Base-by-base conservation (phyloP, 2,797 vertebrate species). In the Pseudopleuronectes americanus region DNA sequence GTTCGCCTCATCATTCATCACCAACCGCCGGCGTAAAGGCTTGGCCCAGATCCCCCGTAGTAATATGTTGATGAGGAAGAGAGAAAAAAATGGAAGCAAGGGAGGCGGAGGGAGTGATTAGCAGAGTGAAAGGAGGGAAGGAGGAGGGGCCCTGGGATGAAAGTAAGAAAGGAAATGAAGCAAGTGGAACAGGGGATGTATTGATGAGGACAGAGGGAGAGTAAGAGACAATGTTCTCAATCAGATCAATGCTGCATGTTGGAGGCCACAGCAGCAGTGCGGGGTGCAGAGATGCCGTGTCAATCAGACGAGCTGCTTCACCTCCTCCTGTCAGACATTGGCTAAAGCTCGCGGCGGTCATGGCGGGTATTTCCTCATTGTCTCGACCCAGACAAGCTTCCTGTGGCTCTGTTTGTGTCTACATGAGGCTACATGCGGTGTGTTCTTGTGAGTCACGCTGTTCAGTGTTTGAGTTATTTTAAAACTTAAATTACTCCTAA, bases 1-100 rank as follows among this genome's bases (percentile, higher is more conserved):
- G 48, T 86, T 83, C 47, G 71, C 78, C 65, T 77, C 76, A 45
- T 72, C 71, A 85, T 89, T 90, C 84, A 89, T 91, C 83, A 84
- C 80, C 78, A 80, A 88, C 83, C 64, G 72, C 85, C 80, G 76
- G 86, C 69, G 88, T 83, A 79, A 74, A 88, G 77, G 82, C 80
- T 87, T 87, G 87, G 86, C 89, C 87, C 68, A 63, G 75, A 85
- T 85, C 74, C 79, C 70, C 67, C 17, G 21, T 76, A 61, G 71
- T 79, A 88, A 88, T 83, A 87, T 83, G 88, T 87, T 81, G 80
- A 89, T 85, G 79, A 79, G 71, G 70, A 79, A 77, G 78, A 79
- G 81, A 85, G 73, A 64, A 66, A 58, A 58, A 65, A 77, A 77
- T 17, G 4, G 79, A 51, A 53, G 66, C 31, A 2, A 74, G 73